Percentiles rank a stretch among this genome's conserved stretches.
These are phyloP conservation scores for Abrostola triplasia DNA, from an alignment of 2,888 invertebrate genomes.

Conservation along the genomic window DNA sequence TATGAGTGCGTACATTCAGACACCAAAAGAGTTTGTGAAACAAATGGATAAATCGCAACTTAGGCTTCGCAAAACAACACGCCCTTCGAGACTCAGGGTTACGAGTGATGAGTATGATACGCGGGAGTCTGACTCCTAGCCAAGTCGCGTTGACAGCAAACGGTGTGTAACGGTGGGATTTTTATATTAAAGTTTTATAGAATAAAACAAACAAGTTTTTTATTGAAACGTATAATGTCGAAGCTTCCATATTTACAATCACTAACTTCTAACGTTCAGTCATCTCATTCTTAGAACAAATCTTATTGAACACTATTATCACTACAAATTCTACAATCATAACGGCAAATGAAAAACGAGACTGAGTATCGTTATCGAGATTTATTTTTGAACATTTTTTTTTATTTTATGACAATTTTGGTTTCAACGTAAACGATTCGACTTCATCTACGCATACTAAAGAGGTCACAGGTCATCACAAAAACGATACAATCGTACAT, in stretches of 20 bases:
- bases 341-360: conserved; percentile 85
- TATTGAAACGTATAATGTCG: conserved; percentile 87
- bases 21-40: conserved; percentile 57
- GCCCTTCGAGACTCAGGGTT: conserved; percentile 62
- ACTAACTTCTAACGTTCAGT: conserved; percentile 87
- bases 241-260: conserved; percentile 87
- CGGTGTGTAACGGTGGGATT: conserved; percentile 41
- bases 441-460: conserved; percentile 77
- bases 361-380: conserved; percentile 85
- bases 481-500: conserved; percentile 70
- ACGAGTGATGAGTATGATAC: conserved; percentile 85
- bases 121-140: conserved; percentile 76
- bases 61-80: conserved; percentile 63
- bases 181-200: conserved; percentile 39
- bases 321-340: conserved; percentile 84
- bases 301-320: conserved; percentile 87
- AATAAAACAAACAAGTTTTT: conserved; percentile 76
- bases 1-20: conserved; percentile 78
- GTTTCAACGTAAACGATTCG: conserved; percentile 75
- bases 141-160: conserved; percentile 13
- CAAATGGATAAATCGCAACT: conserved; percentile 38
- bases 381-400: conserved; percentile 75
- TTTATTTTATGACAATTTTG: conserved; percentile 75
- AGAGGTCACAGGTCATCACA: conserved; percentile 75
- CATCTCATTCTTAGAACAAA: conserved; percentile 84